phyloP scores from a whole-genome alignment of 2,113 vertebrate genomes.

The Chionomys nivalis region DNA sequence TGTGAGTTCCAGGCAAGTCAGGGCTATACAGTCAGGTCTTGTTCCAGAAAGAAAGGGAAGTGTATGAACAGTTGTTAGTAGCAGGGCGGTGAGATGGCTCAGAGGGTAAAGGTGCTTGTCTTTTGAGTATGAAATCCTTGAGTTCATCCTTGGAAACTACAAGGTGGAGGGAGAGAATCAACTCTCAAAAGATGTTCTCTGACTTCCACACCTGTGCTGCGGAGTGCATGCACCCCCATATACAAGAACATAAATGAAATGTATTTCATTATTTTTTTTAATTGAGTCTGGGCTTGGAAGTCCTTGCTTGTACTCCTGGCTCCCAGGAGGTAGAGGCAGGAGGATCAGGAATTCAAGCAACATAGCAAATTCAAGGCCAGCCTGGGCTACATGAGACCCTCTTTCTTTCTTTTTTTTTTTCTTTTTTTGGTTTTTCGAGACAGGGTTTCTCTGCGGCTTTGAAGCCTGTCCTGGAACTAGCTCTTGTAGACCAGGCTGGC shows the following conservation, averaged over 20 bases:
- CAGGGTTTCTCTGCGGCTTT: too few relatives aligned
- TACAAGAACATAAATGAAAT: too few relatives aligned
- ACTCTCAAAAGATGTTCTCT: background rate
- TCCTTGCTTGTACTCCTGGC: background rate
- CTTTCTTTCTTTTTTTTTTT: background rate
- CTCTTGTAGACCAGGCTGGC: too few relatives aligned
- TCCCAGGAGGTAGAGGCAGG: background rate
- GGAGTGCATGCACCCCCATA: too few relatives aligned
- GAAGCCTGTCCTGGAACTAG: too few relatives aligned
- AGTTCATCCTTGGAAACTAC: background rate
- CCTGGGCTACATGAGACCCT: background rate
- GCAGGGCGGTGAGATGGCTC: background rate
- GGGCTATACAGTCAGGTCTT: background rate
- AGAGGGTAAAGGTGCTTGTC: background rate
- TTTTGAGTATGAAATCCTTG: background rate
- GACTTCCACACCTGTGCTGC: background rate
- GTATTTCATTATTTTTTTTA: background rate
- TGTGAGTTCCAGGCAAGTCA: background rate
- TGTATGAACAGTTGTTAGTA: background rate
- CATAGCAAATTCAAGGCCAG: background rate
- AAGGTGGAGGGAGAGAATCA: background rate
- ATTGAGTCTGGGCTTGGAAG: background rate
- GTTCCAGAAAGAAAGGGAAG: background rate
- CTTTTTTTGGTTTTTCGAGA: too few relatives aligned
- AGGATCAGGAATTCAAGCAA: background rate